Conservation (phyloP, 2,888 invertebrate species). For the Pachydiplax longipennis region DNA sequence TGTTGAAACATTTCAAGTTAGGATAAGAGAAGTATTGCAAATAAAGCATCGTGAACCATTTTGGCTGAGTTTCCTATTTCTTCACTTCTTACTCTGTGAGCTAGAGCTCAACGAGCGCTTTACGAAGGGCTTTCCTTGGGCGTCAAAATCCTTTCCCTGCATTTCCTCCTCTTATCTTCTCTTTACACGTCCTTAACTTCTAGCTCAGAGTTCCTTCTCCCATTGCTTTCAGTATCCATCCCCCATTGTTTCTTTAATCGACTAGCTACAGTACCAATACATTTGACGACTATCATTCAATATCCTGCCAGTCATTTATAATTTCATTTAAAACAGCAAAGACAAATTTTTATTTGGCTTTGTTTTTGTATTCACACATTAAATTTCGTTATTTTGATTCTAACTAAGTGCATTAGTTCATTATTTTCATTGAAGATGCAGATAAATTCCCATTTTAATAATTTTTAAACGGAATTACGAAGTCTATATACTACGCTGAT, state of each 20-base stretch:
- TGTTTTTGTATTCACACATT: too few relatives aligned
- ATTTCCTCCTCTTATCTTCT: background rate
- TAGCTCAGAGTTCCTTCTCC: background rate
- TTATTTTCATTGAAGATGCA: too few relatives aligned
- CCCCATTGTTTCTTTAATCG: background rate
- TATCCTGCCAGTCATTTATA: background rate
- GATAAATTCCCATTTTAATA: too few relatives aligned
- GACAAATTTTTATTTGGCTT: too few relatives aligned
- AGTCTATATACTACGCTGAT: too few relatives aligned
- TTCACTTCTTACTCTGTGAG: background rate
- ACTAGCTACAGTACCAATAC: background rate
- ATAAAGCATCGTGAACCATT: background rate
- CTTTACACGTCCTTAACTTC: constrained; percentile 4
- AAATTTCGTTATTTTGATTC: too few relatives aligned
- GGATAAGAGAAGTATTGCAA: background rate
- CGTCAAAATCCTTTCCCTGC: background rate
- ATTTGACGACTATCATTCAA: background rate
- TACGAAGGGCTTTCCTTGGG: background rate
- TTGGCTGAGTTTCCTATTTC: background rate
- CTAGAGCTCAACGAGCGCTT: background rate
- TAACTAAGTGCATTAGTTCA: too few relatives aligned
- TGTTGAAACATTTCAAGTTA: too few relatives aligned
- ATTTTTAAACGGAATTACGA: too few relatives aligned
- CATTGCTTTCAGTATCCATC: background rate
- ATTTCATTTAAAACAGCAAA: too few relatives aligned